Percentiles rank a stretch among this genome's conserved stretches.
phyloP scores from a whole-genome alignment of 2,113 vertebrate species.

The Paedocypris sp. region DNA sequence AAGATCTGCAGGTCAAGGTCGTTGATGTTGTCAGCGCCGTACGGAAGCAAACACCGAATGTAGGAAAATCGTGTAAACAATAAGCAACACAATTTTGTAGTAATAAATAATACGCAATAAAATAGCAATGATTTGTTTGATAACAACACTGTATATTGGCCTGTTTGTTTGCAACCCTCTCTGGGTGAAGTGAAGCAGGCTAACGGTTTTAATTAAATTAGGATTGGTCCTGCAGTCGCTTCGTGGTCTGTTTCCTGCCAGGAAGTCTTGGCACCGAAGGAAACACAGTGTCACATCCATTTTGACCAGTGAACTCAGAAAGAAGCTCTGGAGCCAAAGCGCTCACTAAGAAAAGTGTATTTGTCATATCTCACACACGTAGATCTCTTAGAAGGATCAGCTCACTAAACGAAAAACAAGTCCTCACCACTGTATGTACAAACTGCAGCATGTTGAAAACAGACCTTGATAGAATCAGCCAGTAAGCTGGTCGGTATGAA shows the following conservation, averaged over 20 bases:
- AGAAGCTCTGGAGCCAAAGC: slow-evolving; percentile 3
- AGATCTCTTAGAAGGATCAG: too few relatives aligned
- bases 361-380: too few relatives aligned
- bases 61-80: neutral
- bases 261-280: slow-evolving; percentile 28
- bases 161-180: neutral
- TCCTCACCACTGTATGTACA: too few relatives aligned
- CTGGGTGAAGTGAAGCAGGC: neutral
- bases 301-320: slow-evolving; percentile 21
- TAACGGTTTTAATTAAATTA: slow-evolving; percentile 34
- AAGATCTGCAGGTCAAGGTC: slow-evolving; percentile 17
- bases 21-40: neutral
- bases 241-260: slow-evolving; percentile 29
- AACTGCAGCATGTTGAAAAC: too few relatives aligned
- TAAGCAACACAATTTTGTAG: neutral
- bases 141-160: neutral
- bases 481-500: too few relatives aligned
- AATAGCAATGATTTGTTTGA: too few relatives aligned
- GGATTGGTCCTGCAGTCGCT: slow-evolving; percentile 27
- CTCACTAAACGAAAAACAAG: too few relatives aligned
- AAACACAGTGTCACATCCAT: slow-evolving; percentile 13
- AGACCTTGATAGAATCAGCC: too few relatives aligned
- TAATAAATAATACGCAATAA: neutral
- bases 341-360: too few relatives aligned
- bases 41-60: neutral